Base-by-base conservation (phyloP, 2,888 invertebrate genomes). In the Coelopa pilipes region DNA sequence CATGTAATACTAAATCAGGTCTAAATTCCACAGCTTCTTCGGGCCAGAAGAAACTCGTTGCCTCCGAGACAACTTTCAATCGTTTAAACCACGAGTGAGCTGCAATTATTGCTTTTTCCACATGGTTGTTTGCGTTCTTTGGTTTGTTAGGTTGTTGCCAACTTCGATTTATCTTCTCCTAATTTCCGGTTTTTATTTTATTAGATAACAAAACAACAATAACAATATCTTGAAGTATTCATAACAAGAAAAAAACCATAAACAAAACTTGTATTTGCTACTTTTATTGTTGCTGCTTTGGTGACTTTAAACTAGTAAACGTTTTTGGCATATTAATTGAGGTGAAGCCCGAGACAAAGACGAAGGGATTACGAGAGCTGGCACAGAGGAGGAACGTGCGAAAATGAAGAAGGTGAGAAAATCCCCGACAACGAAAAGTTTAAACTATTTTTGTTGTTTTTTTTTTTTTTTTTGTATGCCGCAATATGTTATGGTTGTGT, bases 301-400 rank as follows among this genome's bases (percentile, higher is more conserved):
- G 49, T 21, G n/a, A 13, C 24, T 66, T 49, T 47, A 49, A 49
- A 47, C 65, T 21, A 66, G 65, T 66, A 49, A 66, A 66, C 49
- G 49, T 66, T 65, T 47, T 50, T 19, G 21, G 65, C 65, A 66
- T 66, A 49, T 66, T 66, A 66, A 66, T 47, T 46, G 45, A 34
- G 57, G n/a, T n/a, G 21, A 21, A 57, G 34, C 34, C 34, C 13
- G 10, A 60, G 60, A 24, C 19, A 63, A n/a, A 63, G 46, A 63
- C 53, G 3, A 53, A 53, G 53, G 3, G 34, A 34, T 53, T 3
- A 53, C 13, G n/a, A 53, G 10, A 53, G 10, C 10, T 49, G 10
- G 13, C 49, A 9, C 53, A 53, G 53, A 53, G n/a, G 34, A 34
- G 4, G 34, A 34, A 34, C 34, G 34, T 34, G 34, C 34, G 7